Evolutionary conservation across 2,797 vertebrate species (phyloP).

Genomic region (Onychomys leucogaster): DNA sequence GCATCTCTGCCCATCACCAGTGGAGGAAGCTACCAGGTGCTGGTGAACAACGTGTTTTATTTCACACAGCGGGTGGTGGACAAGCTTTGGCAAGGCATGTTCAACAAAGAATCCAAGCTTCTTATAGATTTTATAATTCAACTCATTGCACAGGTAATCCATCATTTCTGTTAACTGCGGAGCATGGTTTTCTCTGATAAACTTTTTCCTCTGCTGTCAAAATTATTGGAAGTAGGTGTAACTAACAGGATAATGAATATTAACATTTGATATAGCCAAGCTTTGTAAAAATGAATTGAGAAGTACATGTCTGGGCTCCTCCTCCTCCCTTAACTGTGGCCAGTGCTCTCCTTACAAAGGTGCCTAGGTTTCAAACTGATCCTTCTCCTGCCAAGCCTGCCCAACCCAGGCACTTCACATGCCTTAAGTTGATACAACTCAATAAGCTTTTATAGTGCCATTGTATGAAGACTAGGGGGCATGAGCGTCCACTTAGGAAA

Average conservation of each 20-base stretch:
- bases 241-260: slow-evolving; percentile 62
- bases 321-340: not conserved
- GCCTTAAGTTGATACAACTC: not conserved
- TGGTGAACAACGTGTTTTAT: slow-evolving; percentile 99
- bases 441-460: not conserved
- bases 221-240: slow-evolving; percentile 59
- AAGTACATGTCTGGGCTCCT: not conserved
- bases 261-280: slow-evolving; percentile 40
- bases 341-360: not conserved
- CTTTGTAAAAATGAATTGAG: slow-evolving; percentile 48
- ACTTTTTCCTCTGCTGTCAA: not conserved
- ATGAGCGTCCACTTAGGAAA: not conserved
- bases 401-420: not conserved
- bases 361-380: not conserved
- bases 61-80: slow-evolving; percentile 99
- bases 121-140: slow-evolving; percentile 99
- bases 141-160: slow-evolving; percentile 96
- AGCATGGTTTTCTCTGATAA: slow-evolving; percentile 56
- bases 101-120: slow-evolving; percentile 99
- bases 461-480: not conserved
- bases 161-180: slow-evolving; percentile 45
- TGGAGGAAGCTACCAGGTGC: slow-evolving; percentile 96
- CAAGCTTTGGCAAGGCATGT: slow-evolving; percentile 99
- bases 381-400: not conserved
- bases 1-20: slow-evolving; percentile 96